Conservation (phyloP, 1,140 invertebrate species). For the Rhagoletis zephyria region DNA sequence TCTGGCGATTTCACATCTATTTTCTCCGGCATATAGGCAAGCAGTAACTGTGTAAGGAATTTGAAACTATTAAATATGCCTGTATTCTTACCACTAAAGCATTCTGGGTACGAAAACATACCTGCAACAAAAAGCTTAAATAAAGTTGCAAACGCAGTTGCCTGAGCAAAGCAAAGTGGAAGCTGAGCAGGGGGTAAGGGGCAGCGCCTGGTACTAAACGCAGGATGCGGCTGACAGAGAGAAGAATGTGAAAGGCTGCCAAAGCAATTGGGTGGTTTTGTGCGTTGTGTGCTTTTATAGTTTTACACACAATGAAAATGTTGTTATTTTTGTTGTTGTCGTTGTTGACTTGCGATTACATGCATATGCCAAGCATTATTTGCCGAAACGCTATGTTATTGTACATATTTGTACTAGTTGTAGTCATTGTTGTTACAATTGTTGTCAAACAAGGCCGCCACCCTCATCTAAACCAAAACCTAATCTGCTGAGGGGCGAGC, state of each 20-base stretch:
- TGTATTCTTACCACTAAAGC: too few species aligned
- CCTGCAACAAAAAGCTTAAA: too few species aligned
- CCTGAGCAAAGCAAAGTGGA: too few species aligned
- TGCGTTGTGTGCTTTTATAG: background rate
- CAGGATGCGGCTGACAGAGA: background rate
- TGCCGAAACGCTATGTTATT: background rate
- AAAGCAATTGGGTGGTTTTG: background rate
- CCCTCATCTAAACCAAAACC: background rate
- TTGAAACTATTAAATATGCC: too few species aligned
- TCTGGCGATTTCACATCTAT: too few species aligned
- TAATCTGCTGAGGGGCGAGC: background rate
- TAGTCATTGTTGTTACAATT: constrained; percentile 28
- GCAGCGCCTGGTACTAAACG: background rate
- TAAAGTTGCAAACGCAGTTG: background rate
- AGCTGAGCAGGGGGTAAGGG: too few species aligned
- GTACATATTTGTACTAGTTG: constrained; percentile 11
- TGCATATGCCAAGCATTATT: constrained; percentile 13
- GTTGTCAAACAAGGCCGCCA: constrained; percentile 26
- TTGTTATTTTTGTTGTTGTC: background rate
- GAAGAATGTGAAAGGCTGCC: background rate
- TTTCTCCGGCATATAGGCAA: too few species aligned
- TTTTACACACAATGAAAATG: constrained; percentile 13
- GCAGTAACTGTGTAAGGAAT: too few species aligned
- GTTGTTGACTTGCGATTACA: background rate
- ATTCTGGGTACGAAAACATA: too few species aligned